Percentiles rank a stretch among this genome's conserved stretches.
Evolutionary conservation across 2,113 vertebrate genomes (phyloP).

Genomic region (Romanogobio albipinnatus): DNA sequence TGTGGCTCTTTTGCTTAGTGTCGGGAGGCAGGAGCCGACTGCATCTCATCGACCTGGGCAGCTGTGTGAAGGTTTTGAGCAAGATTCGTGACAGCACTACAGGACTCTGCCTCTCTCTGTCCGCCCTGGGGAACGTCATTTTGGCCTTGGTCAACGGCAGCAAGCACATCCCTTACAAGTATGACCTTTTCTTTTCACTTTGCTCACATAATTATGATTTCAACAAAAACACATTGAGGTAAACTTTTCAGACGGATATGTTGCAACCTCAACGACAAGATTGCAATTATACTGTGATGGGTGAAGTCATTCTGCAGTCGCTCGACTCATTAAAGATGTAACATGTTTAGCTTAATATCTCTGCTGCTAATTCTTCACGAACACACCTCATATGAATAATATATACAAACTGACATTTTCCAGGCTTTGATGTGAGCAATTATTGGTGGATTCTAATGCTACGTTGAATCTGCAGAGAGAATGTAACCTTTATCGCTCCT

Average conservation of each 20-base stretch:
- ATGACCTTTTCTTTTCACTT: slow-evolving; percentile 62
- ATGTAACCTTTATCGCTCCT: slow-evolving; percentile 11
- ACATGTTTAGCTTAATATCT: slow-evolving; percentile 15
- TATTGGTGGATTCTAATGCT: slow-evolving; percentile 25
- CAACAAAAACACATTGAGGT: neutral
- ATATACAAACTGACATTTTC: slow-evolving; percentile 32
- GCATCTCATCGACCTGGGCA: slow-evolving; percentile 96
- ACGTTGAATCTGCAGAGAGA: slow-evolving; percentile 13
- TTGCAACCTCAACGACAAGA: neutral
- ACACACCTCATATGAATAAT: slow-evolving; percentile 26
- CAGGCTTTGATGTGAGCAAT: slow-evolving; percentile 14
- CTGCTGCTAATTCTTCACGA: neutral
- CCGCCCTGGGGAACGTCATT: slow-evolving; percentile 96
- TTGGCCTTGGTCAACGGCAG: slow-evolving; percentile 97
- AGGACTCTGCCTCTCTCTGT: slow-evolving; percentile 90
- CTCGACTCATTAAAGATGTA: slow-evolving; percentile 41
- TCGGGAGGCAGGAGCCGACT: slow-evolving; percentile 96
- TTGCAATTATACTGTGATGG: slow-evolving; percentile 24
- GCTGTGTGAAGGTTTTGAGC: slow-evolving; percentile 88
- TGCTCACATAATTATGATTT: neutral
- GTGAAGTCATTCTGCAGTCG: slow-evolving; percentile 27
- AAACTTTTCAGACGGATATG: neutral
- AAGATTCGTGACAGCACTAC: slow-evolving; percentile 83
- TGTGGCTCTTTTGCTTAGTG: slow-evolving; percentile 76
- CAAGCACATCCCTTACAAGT: slow-evolving; percentile 99